phyloP scores from a whole-genome alignment of 2,888 invertebrate genomes.

The Seira sanloemensis region DNA sequence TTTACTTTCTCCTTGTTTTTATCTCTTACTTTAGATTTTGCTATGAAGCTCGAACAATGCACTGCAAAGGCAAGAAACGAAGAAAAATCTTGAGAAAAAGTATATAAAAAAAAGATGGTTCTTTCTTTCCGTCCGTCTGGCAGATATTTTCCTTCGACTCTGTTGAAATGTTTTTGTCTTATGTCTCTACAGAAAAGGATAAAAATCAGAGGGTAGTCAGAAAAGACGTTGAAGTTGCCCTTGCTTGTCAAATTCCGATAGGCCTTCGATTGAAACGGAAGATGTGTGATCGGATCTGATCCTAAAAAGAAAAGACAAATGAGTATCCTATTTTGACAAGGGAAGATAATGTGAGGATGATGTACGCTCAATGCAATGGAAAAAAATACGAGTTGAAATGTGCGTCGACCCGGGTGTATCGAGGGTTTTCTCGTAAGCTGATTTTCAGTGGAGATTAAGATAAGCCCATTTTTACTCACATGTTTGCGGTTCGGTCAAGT shows the following conservation, averaged over 20 bases:
- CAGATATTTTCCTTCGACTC: not conserved
- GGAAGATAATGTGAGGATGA: constrained; percentile 47
- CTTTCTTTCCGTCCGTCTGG: constrained; percentile 7
- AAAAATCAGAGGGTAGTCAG: not conserved
- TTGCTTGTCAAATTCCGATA: not conserved
- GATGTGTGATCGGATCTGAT: not conserved
- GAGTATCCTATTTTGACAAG: constrained; percentile 46
- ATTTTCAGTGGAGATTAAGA: not conserved
- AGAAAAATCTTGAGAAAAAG: constrained; percentile 15
- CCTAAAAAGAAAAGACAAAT: constrained; percentile 51
- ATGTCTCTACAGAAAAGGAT: not conserved
- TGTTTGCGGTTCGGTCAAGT: not conserved
- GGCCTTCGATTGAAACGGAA: not conserved
- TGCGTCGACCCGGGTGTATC: no score
- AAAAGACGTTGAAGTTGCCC: not conserved
- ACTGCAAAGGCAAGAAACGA: not conserved
- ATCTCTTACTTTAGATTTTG: not conserved
- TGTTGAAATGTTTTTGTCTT: not conserved
- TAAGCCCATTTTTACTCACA: not conserved
- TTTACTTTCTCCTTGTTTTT: constrained; percentile 30
- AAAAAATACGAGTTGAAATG: no score
- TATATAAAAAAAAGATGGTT: not conserved
- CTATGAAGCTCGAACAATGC: not conserved
- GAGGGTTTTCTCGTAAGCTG: not conserved
- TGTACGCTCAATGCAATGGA: constrained; percentile 28